Evolutionary conservation across 2,888 invertebrate genomes (phyloP).

Genomic region (Apotomis betuletana): DNA sequence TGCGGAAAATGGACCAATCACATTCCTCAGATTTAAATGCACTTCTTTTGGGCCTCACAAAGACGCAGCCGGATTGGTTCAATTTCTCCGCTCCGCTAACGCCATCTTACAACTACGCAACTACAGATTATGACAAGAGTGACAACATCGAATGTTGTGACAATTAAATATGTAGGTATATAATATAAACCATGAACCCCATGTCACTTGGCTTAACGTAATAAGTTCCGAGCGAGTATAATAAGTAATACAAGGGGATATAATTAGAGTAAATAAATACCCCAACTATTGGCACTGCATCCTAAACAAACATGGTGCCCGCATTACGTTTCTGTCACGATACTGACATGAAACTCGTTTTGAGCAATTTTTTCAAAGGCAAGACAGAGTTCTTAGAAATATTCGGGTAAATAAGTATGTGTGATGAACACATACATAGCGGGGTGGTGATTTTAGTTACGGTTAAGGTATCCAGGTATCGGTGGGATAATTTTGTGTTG

Average conservation of each 20-base stretch:
- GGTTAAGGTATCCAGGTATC: background rate
- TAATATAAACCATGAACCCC: background rate
- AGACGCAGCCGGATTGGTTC: too few species aligned
- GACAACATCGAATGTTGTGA: too few species aligned
- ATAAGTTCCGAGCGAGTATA: conserved; percentile 17
- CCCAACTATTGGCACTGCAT: conserved; percentile 57
- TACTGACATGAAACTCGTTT: conserved; percentile 26
- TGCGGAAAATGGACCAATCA: too few species aligned
- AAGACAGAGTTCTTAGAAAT: conserved; percentile 21
- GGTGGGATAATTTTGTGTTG: too few species aligned
- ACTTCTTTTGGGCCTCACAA: too few species aligned
- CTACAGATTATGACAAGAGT: too few species aligned
- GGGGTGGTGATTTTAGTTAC: background rate
- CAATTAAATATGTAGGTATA: background rate
- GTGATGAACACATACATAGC: conserved; percentile 5
- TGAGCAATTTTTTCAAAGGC: conserved; percentile 27
- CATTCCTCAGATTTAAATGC: too few species aligned
- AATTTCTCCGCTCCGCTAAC: too few species aligned
- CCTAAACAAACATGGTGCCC: conserved; percentile 62
- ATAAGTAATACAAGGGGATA: conserved; percentile 51
- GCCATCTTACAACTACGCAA: too few species aligned
- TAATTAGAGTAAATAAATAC: conserved; percentile 70
- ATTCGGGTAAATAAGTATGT: conserved; percentile 7
- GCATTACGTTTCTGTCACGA: conserved; percentile 39
- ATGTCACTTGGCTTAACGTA: conserved; percentile 9